phyloP scores from a whole-genome alignment of 2,888 invertebrate genomes.

The Leucophora obtusa region DNA sequence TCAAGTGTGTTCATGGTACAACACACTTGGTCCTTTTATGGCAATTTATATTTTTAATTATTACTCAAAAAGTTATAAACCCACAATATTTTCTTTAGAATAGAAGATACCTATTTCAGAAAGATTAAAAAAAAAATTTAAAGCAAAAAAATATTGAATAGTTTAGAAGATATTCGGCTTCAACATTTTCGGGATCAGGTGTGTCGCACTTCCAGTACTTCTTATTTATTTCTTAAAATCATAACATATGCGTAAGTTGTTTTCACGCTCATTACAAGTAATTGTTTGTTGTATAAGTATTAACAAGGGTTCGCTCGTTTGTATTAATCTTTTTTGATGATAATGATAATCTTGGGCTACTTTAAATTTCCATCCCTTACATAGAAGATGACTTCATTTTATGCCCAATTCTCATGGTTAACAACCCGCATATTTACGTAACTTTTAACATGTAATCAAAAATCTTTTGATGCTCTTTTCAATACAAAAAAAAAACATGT shows the following conservation, averaged over 20 bases:
- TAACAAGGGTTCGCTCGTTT: slow-evolving; percentile 19
- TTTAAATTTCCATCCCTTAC: slow-evolving; percentile 22
- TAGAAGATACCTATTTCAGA: too few relatives aligned
- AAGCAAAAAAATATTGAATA: too few relatives aligned
- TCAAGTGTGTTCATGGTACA: too few relatives aligned
- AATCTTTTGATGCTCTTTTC: slow-evolving; percentile 40
- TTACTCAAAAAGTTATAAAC: too few relatives aligned
- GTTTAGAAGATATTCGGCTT: too few relatives aligned
- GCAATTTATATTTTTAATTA: too few relatives aligned
- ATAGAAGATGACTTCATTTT: not conserved
- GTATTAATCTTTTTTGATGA: slow-evolving; percentile 38
- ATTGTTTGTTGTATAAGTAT: slow-evolving; percentile 24
- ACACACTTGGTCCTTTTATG: too few relatives aligned
- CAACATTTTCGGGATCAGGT: too few relatives aligned
- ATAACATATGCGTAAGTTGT: slow-evolving; percentile 42
- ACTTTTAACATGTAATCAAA: slow-evolving; percentile 37
- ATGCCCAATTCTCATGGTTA: not conserved
- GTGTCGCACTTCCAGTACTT: too few relatives aligned
- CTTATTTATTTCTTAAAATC: slow-evolving; percentile 9
- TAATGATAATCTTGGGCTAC: slow-evolving; percentile 30
- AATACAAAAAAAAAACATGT: slow-evolving; percentile 1
- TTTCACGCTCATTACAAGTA: slow-evolving; percentile 58
- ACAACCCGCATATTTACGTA: slow-evolving; percentile 49
- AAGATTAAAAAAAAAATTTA: too few relatives aligned
- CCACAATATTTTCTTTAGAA: too few relatives aligned